Evolutionary conservation across 2,113 vertebrate genomes (phyloP), one percentile per base, ranked within the genome.

Genomic region (Cyanocitta stelleri): DNA sequence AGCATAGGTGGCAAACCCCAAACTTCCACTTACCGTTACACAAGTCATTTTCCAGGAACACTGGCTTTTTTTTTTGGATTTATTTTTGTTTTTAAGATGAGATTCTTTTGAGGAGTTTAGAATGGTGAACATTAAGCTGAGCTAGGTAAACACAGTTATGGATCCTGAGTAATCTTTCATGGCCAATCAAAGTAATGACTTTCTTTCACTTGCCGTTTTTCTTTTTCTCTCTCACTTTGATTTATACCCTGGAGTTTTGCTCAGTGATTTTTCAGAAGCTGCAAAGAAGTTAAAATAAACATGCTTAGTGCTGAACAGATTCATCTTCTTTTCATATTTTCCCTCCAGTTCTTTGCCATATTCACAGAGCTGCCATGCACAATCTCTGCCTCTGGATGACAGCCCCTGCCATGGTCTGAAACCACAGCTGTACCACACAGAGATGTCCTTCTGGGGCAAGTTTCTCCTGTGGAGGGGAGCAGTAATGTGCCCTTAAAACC

Each of bases 281-380:
- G 82, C 74, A 80, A 54, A 85, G 69, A 93, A 94, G 88, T 96
- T 94, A 93, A 96, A 94, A 93, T 97, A 96, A 97, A 94, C 96
- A 95, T 56, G 48, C 74, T 96, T 82, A 76, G 84, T 30, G 67
- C 64, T 59, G 74, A 94, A 81, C 64, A 95, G 67, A 96, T 95
- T 95, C 56, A 74, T 95, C 94, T 95, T 95, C 81, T 95, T 89
- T 88, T 89, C 87, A 30, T 95, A 89, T 93, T 85, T 94, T 77
- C 71, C 87, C 62, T 48, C 72, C 54, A 69, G 77, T 85, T 80
- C 73, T 82, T 82, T 74, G 35, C 63, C 54, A n/a, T 0, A 0
- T 87, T 92, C 81, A 46, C 51, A 89, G 69, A 82, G 69, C 88
- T 95, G 86, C 80, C 26, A 4, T 13, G 43, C 49, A 67, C 64